Evolutionary conservation across 2,888 invertebrate species (phyloP), one percentile per base, ranked within the genome.

Genomic region (Allacma fusca): DNA sequence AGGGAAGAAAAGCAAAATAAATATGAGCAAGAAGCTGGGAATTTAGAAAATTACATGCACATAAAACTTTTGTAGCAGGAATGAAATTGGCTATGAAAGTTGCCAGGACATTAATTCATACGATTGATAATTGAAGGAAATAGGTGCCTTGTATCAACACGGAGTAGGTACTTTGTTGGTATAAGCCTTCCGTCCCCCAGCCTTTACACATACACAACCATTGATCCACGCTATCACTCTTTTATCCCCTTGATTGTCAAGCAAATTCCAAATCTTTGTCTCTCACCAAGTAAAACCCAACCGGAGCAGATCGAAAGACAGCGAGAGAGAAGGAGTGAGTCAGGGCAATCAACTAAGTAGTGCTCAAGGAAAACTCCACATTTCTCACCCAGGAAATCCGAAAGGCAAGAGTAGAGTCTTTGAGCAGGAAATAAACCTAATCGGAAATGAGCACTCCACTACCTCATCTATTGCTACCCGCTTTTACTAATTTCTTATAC

Each of bases 331-430:
- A n/a, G n/a, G 62, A 21, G 29, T 59, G 59, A 59, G 23, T 28
- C 34, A 74, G 62, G 26, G 62, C 77, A 78, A 78, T 78, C 65
- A 78, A 74, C 73, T 78, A 78, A 78, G 77, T 78, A 77, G 76
- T 72, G 50, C 26, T 76, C 68, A 67, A 71, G 77, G 70, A 57
- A 72, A 68, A 68, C 40, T 68, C n/a, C 34, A 57, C 23, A 59
- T 26, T 57, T 34, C 59, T 21, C 72, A 59, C 59, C 62, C 50
- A 50, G 50, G 62, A 62, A 73, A 64, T 62, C 62, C 62, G 72
- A 34, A 72, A 57, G 72, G 59, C 73, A 74, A 65, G 74, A 64
- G 50, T 28, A 43, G 67, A 74, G 44, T 67, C 44, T 65, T 28
- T 57, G 44, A 57, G 67, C 67, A 69, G 29, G 76, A 70, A 62